These are phyloP conservation scores for Psix sp. DNA, from an alignment of 1,140 invertebrate genomes.

Conservation along the genomic window DNA sequence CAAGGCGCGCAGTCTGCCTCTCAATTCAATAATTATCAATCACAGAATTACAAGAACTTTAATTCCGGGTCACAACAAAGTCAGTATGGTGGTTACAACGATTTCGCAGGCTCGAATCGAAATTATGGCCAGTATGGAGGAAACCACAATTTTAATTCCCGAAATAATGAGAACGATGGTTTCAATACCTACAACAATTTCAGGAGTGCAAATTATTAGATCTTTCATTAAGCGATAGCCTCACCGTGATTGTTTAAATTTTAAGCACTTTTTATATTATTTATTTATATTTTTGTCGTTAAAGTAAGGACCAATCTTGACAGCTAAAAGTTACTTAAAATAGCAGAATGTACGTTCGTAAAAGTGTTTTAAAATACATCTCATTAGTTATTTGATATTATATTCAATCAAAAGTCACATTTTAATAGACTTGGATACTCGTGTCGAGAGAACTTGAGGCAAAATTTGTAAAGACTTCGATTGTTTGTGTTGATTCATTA, in stretches of 20 bases:
- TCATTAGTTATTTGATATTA: no score
- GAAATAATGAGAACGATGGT: conserved; percentile 12
- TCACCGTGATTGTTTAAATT: no score
- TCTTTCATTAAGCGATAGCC: no score
- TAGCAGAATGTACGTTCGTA: no score
- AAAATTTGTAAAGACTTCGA: background rate
- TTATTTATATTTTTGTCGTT: no score
- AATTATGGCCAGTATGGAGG: conserved; percentile 43
- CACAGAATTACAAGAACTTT: conserved; percentile 65
- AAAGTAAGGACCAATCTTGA: no score
- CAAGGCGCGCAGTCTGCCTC: conserved; percentile 57
- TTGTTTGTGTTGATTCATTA: no score
- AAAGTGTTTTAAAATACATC: no score
- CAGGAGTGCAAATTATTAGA: conserved; percentile 36
- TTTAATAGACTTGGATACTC: background rate
- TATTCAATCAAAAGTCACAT: conserved; percentile 2
- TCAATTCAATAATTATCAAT: conserved; percentile 61
- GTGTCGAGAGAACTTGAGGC: no score
- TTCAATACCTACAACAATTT: conserved; percentile 31
- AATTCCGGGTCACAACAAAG: conserved; percentile 48
- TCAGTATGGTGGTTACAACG: conserved; percentile 66
- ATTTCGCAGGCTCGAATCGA: conserved; percentile 53
- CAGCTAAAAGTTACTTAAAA: no score
- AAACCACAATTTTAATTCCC: conserved; percentile 6
- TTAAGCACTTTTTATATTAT: no score